Base-by-base conservation (phyloP, 2,888 invertebrate genomes). In the Pteria penguin region DNA sequence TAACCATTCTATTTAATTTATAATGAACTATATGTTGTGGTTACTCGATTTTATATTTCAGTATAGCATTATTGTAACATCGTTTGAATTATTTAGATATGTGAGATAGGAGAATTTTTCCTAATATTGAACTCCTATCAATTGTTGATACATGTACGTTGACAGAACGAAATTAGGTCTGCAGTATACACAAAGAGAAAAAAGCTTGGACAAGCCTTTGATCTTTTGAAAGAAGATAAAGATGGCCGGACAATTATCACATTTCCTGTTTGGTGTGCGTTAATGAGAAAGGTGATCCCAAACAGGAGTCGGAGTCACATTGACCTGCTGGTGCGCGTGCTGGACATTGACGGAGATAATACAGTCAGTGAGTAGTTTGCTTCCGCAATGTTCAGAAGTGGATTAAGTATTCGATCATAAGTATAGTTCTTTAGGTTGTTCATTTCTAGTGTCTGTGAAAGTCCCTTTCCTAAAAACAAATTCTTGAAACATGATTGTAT, bases 281-380 rank as follows among this genome's bases (percentile, higher is more conserved):
- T 93, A 45, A 88, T 93, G 87, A 82, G 81, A 36, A 79, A 84
- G 24, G 87, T 92, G 4, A 68, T 85, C 55, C 88, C 91, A 52
- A 77, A 84, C 58, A 84, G 87, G 76, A 88, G 90, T 84, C 63
- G 81, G 72, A 76, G 85, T 72, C 84, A 88, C 69, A 81, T 86
- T 33, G 90, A 92, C 58, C 85, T 93, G 29, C 83, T 93, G n/a
- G 90, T 93, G 89, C 88, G 87, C 60, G 90, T 93, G 3, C 82
- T 93, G 57, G 93, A 93, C 80, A 83, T 83, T 31, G 88, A 92
- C 78, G 86, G 88, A 27, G 86, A 89, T 14, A 82, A 85, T 54
- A 75, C 70, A 52, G 81, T 88, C 36, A 80, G 88, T 88, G 81
- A 79, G 84, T 62, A 22, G 14, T 36, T 36, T 55, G 29, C 45